Conservation (phyloP, 2,888 invertebrate genomes). For the Beris chalybata region DNA sequence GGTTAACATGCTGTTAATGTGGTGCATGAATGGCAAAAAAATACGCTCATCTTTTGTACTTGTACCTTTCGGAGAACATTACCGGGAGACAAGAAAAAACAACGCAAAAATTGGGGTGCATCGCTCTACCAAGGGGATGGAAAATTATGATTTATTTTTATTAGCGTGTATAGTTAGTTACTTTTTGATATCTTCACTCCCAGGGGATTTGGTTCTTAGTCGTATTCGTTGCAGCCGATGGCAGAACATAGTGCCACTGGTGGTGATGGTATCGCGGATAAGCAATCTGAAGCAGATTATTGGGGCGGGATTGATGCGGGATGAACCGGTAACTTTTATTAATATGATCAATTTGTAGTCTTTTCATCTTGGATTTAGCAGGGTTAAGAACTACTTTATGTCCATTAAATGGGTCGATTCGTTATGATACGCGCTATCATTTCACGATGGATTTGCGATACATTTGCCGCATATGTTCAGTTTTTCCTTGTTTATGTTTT, state of each 20-base stretch:
- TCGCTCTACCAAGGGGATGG: constrained; percentile 23
- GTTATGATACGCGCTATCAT: constrained; percentile 31
- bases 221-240: constrained; percentile 40
- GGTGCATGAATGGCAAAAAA: constrained; percentile 46
- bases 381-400: constrained; percentile 32
- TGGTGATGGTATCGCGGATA: constrained; percentile 18
- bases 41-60: constrained; percentile 32
- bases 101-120: background rate
- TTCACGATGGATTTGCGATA: constrained; percentile 11
- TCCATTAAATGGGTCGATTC: constrained; percentile 30
- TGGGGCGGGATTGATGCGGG: constrained; percentile 47
- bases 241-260: background rate
- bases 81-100: background rate
- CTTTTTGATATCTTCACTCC: constrained; percentile 38
- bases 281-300: constrained; percentile 50
- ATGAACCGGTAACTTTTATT: constrained; percentile 57
- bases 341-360: constrained; percentile 57
- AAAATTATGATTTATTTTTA: constrained; percentile 41
- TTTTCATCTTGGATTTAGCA: constrained; percentile 44
- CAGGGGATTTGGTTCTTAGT: constrained; percentile 34
- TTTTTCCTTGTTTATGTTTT: background rate
- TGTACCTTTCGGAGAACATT: background rate
- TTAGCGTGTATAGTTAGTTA: constrained; percentile 38
- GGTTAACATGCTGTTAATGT: constrained; percentile 55
- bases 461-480: constrained; percentile 24